phyloP scores from a whole-genome alignment of 2,888 invertebrate genomes.

The Clusia tigrina region DNA sequence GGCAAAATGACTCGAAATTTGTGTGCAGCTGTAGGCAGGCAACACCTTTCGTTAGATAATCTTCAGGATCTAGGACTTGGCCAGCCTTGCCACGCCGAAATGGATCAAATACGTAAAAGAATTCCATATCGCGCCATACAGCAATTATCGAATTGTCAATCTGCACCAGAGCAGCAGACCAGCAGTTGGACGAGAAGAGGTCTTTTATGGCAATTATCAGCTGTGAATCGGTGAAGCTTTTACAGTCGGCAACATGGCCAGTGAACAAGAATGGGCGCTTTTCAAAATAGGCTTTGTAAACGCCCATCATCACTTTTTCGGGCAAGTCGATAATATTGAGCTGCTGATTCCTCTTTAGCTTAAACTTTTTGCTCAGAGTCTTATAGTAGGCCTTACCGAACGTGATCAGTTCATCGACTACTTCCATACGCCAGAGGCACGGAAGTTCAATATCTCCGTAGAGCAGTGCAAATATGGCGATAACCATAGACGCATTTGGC shows the following conservation, averaged over 20 bases:
- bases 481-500: slow-evolving; percentile 69
- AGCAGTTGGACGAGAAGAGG: slow-evolving; percentile 48
- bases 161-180: slow-evolving; percentile 64
- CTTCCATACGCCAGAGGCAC: slow-evolving; percentile 70
- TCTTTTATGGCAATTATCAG: slow-evolving; percentile 48
- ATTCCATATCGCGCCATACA: slow-evolving; percentile 72
- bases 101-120: slow-evolving; percentile 73
- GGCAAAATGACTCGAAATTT: slow-evolving; percentile 68
- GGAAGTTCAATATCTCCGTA: slow-evolving; percentile 74
- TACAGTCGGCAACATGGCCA: slow-evolving; percentile 55
- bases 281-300: slow-evolving; percentile 54
- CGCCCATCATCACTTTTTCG: slow-evolving; percentile 63
- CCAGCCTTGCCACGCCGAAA: slow-evolving; percentile 71
- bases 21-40: slow-evolving; percentile 73
- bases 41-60: slow-evolving; percentile 60
- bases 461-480: slow-evolving; percentile 69
- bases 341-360: slow-evolving; percentile 48
- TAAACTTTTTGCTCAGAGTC: slow-evolving; percentile 47
- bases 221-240: slow-evolving; percentile 48
- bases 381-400: slow-evolving; percentile 52
- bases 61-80: slow-evolving; percentile 65
- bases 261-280: slow-evolving; percentile 51
- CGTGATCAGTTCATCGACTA: slow-evolving; percentile 66
- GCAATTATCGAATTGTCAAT: slow-evolving; percentile 70
- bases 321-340: slow-evolving; percentile 55